phyloP scores from a whole-genome alignment of 2,113 vertebrate genomes.

The Circaetus gallicus region DNA sequence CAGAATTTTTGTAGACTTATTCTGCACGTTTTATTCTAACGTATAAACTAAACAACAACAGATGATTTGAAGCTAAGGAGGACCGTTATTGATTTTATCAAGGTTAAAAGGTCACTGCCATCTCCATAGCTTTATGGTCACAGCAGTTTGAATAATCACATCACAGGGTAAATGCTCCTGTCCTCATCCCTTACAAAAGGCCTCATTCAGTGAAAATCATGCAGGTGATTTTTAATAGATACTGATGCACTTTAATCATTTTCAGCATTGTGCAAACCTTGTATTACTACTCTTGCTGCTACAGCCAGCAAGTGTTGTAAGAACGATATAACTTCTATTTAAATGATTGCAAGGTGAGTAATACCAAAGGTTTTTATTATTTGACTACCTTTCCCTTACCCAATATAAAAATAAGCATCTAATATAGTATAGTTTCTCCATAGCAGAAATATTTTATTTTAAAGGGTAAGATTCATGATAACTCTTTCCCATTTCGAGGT shows the following conservation, averaged over 20 bases:
- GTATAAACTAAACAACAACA: not conserved
- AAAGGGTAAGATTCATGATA: not conserved
- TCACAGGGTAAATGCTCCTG: not conserved
- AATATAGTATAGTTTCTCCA: not conserved
- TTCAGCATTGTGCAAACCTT: not conserved
- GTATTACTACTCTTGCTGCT: not conserved
- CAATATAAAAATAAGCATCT: not conserved
- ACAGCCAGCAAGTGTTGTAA: not conserved
- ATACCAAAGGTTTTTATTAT: not conserved
- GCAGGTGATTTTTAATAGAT: constrained; percentile 15
- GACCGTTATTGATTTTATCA: not conserved
- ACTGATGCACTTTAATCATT: not conserved
- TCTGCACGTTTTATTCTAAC: not conserved
- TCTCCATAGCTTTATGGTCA: not conserved
- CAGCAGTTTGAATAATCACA: not conserved
- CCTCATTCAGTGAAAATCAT: not conserved
- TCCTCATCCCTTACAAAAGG: not conserved
- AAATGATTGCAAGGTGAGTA: not conserved
- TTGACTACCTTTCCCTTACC: not conserved
- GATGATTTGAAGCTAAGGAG: not conserved
- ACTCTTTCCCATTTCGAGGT: not conserved
- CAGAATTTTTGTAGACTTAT: not conserved
- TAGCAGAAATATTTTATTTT: not conserved
- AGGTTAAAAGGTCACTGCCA: not conserved
- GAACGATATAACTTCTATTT: not conserved